Percentiles rank a stretch among this genome's conserved stretches.
These are phyloP conservation scores for Drosophila busckii DNA, from an alignment of 1,140 invertebrate species.

Conservation along the genomic window DNA sequence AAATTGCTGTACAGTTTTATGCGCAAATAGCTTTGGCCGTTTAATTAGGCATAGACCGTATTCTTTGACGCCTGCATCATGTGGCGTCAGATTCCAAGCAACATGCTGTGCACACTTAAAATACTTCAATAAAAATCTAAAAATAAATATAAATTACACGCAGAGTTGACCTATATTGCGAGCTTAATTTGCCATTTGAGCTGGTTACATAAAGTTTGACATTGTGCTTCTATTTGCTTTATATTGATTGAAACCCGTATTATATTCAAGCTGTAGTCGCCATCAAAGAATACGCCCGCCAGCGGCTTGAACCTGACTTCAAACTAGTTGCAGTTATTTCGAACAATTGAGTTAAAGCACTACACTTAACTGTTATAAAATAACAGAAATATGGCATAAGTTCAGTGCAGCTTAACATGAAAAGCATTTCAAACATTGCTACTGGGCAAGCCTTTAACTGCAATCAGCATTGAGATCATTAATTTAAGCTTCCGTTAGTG, in stretches of 20 bases:
- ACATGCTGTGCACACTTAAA: slow-evolving; percentile 40
- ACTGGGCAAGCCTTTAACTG: slow-evolving; percentile 12
- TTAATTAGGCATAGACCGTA: slow-evolving; percentile 56
- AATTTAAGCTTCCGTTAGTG: slow-evolving; percentile 45
- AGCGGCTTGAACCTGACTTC: neutral
- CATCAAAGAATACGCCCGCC: neutral
- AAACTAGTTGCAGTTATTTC: slow-evolving; percentile 12
- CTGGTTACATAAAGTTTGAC: no score
- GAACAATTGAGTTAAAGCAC: slow-evolving; percentile 28
- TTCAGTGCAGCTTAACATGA: slow-evolving; percentile 10
- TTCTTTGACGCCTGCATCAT: slow-evolving; percentile 33
- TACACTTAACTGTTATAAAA: slow-evolving; percentile 23
- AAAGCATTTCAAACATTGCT: slow-evolving; percentile 29
- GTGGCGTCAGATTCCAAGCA: slow-evolving; percentile 4
- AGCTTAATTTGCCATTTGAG: neutral
- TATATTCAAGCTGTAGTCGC: no score
- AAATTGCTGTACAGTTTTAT: slow-evolving; percentile 42
- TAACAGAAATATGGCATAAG: slow-evolving; percentile 14
- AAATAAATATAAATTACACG: no score
- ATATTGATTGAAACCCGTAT: no score
- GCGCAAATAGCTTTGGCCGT: slow-evolving; percentile 43
- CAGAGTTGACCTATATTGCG: slow-evolving; percentile 37
- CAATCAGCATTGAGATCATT: slow-evolving; percentile 37
- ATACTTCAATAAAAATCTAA: no score
- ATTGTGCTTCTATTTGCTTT: slow-evolving; percentile 10